A percentile compares a stretch with the other conserved stretches of the same genome.
Evolutionary conservation across 2,888 invertebrate species (phyloP).

Genomic region (Hyles lineata): DNA sequence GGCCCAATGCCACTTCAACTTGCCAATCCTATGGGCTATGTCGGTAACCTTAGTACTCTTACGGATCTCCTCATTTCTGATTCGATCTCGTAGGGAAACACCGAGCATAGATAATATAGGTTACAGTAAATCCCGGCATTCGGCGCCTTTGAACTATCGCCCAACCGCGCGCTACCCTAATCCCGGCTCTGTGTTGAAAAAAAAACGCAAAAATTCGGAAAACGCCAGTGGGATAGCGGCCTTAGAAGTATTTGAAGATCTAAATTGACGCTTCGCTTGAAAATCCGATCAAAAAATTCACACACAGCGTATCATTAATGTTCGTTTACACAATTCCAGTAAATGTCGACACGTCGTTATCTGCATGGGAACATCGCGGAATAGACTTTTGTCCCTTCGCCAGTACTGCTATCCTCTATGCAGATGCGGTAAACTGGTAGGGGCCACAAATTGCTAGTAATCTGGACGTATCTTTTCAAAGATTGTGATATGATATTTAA

Average conservation of each 20-base stretch:
- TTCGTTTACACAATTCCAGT: constrained; percentile 11
- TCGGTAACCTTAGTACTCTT: no score
- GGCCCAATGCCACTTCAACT: no score
- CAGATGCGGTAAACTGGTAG: constrained; percentile 34
- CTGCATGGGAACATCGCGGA: constrained; percentile 52
- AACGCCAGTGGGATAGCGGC: no score
- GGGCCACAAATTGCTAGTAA: constrained; percentile 22
- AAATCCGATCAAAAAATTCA: background rate
- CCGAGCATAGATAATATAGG: no score
- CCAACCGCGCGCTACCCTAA: no score
- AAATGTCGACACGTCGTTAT: constrained; percentile 46
- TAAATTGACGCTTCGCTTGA: background rate
- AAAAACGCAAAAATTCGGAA: no score
- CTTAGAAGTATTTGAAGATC: background rate
- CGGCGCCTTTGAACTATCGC: no score
- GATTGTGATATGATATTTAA: constrained; percentile 12
- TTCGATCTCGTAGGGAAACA: no score
- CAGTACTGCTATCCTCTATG: constrained; percentile 30
- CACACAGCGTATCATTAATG: background rate
- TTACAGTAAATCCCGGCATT: no score
- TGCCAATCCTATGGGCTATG: no score
- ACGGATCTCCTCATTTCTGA: no score
- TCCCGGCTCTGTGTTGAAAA: no score
- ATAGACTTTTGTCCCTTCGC: constrained; percentile 42
- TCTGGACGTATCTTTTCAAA: background rate